Evolutionary conservation across 2,888 invertebrate genomes (phyloP).

Genomic region (Parascotia fuliginaria): DNA sequence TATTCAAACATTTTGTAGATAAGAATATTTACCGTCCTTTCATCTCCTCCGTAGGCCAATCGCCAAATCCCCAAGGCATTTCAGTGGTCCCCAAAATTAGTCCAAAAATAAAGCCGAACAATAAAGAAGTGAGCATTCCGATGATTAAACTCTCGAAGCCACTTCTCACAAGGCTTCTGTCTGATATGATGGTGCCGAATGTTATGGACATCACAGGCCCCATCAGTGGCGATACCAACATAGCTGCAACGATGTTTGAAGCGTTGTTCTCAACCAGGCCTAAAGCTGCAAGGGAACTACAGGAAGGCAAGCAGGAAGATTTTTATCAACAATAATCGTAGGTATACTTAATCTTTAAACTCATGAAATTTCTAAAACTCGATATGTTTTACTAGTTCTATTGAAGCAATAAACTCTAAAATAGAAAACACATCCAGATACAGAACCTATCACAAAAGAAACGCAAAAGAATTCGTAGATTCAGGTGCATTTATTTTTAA

Average conservation of each 20-base stretch:
- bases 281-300: conserved; percentile 92
- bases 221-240: conserved; percentile 92
- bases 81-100: conserved; percentile 89
- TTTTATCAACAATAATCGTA: no score
- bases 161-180: conserved; percentile 88
- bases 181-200: conserved; percentile 92
- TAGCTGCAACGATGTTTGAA: conserved; percentile 92
- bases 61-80: conserved; percentile 91
- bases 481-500: no score
- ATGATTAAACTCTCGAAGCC: conserved; percentile 89
- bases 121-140: conserved; percentile 90
- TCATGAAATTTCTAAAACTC: no score
- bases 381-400: no score
- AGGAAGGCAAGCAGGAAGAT: no score
- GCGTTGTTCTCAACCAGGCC: conserved; percentile 94
- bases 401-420: no score
- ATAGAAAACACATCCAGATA: no score
- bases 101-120: conserved; percentile 93
- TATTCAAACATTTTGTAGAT: no score
- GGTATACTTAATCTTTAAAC: no score
- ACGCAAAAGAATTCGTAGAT: no score
- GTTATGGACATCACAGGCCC: conserved; percentile 95
- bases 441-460: no score
- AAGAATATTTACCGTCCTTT: conserved; percentile 85
- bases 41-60: conserved; percentile 94